Evolutionary conservation across 1,140 invertebrate species (phyloP).

Genomic region (Philotrypesis tridentata): DNA sequence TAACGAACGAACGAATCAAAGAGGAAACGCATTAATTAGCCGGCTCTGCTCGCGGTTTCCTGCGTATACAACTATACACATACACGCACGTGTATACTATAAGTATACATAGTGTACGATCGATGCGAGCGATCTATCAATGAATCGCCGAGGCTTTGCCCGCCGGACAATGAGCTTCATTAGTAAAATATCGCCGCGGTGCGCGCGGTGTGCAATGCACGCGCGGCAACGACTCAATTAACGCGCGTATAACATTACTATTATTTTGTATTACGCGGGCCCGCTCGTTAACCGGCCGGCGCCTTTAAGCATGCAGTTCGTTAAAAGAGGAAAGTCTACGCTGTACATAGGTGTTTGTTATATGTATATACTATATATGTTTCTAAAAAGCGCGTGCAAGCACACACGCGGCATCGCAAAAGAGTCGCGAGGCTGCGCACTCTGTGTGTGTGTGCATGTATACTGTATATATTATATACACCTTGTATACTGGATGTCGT

Average conservation of each 20-base stretch:
- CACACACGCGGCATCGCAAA: no score
- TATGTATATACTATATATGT: no score
- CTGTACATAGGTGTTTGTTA: no score
- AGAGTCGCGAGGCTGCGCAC: no score
- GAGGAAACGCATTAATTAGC: neutral
- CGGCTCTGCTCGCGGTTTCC: slow-evolving; percentile 19
- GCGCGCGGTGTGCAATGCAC: neutral
- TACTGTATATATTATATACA: no score
- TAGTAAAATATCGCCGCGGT: slow-evolving; percentile 33
- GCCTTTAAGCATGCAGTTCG: slow-evolving; percentile 39
- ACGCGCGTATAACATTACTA: neutral
- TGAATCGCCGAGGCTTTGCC: neutral
- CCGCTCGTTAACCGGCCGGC: slow-evolving; percentile 36
- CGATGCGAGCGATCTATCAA: neutral
- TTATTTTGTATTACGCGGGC: no score
- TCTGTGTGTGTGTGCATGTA: no score
- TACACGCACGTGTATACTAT: no score
- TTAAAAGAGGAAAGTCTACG: slow-evolving; percentile 32
- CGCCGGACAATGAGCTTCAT: slow-evolving; percentile 9
- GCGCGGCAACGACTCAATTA: slow-evolving; percentile 30
- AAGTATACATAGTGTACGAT: no score
- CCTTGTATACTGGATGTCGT: no score
- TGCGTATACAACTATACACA: neutral
- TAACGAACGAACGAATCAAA: neutral
- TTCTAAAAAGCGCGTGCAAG: no score